These are phyloP conservation scores for Bombus balteatus DNA, from an alignment of 1,140 invertebrate genomes.

Conservation along the genomic window DNA sequence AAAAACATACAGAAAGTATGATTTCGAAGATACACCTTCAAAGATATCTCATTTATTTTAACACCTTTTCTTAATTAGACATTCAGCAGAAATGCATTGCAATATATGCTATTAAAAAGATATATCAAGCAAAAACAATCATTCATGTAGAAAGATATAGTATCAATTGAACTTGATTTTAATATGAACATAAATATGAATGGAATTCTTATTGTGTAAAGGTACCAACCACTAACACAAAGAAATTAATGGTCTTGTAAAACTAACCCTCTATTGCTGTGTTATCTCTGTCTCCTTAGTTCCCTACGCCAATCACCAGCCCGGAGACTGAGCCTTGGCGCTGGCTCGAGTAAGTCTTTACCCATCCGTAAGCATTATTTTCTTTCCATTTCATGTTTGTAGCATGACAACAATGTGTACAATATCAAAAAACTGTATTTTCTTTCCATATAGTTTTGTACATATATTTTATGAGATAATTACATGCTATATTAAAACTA, in stretches of 20 bases:
- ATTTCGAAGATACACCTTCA: conserved; percentile 20
- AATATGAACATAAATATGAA: not conserved
- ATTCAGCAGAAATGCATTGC: not conserved
- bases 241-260: conserved; percentile 65
- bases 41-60: conserved; percentile 38
- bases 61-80: not conserved
- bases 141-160: not conserved
- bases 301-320: conserved; percentile 91
- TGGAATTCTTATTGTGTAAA: conserved; percentile 65
- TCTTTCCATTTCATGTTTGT: conserved; percentile 63
- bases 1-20: not conserved
- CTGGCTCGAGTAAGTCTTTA: conserved; percentile 90
- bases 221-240: conserved; percentile 55
- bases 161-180: not conserved
- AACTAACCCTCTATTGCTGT: conserved; percentile 80
- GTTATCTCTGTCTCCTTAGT: conserved; percentile 85
- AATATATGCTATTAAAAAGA: not conserved
- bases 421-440: not conserved
- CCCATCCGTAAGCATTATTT: conserved; percentile 72
- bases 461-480: conserved; percentile 16
- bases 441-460: conserved; percentile 9
- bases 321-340: conserved; percentile 93
- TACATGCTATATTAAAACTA: conserved; percentile 1
- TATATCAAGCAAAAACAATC: not conserved
- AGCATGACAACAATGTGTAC: conserved; percentile 51